Percentiles rank a stretch among this genome's conserved stretches.
phyloP scores from a whole-genome alignment of 2,888 invertebrate species.

The Drosophila seclusa region DNA sequence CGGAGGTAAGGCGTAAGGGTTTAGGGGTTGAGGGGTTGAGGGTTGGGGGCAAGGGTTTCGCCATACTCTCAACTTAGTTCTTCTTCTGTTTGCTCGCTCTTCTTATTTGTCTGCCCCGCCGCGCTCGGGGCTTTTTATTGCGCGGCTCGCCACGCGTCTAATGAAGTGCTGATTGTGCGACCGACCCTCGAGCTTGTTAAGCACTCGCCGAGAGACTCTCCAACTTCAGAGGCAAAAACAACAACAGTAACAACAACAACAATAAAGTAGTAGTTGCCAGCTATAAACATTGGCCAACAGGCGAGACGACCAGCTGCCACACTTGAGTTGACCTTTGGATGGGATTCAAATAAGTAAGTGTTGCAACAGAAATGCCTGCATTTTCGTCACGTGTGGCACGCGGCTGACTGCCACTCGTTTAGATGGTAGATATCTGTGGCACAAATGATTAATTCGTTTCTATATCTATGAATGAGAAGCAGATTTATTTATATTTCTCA shows the following conservation, averaged over 20 bases:
- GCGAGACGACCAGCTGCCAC: conserved; percentile 50
- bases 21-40: conserved; percentile 5
- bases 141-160: conserved; percentile 78
- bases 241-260: conserved; percentile 1
- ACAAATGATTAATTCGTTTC: conserved; percentile 10
- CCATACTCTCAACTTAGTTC: conserved; percentile 13
- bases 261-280: conserved; percentile 11
- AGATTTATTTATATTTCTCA: conserved; percentile 34
- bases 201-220: conserved; percentile 38
- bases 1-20: conserved; percentile 8
- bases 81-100: conserved; percentile 19
- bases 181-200: conserved; percentile 39
- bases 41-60: neutral
- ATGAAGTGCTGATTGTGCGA: conserved; percentile 76
- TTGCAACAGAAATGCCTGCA: conserved; percentile 33
- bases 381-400: conserved; percentile 51
- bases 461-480: neutral
- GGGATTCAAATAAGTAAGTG: conserved; percentile 60
- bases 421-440: conserved; percentile 1
- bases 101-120: conserved; percentile 47
- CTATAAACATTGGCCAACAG: conserved; percentile 12
- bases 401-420: conserved; percentile 23
- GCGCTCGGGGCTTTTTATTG: conserved; percentile 50
- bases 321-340: conserved; percentile 83
- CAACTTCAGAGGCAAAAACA: conserved; percentile 14